Evolutionary conservation across 53 echinoderm and acorn worm genomes (phyloP).

Genomic region (Zoroaster sp.): DNA sequence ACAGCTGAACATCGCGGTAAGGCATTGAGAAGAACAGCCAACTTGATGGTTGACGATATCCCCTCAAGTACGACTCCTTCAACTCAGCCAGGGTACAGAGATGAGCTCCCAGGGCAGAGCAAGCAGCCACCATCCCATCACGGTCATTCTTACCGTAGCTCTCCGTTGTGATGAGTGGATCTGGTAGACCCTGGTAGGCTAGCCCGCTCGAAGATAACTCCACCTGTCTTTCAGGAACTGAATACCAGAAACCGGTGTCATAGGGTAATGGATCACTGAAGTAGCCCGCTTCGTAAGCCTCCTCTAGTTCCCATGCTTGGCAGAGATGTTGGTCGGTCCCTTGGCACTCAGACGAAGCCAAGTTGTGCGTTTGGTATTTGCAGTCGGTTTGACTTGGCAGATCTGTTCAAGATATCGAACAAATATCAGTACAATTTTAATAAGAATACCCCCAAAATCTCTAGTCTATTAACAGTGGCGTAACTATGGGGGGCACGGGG

Average conservation of each 20-base stretch:
- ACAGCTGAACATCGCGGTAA: background rate
- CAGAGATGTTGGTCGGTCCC: slow-evolving; percentile 5
- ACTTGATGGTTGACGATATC: background rate
- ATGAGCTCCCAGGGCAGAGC: slow-evolving; percentile 1
- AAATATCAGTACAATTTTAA: too few relatives aligned
- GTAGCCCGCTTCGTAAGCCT: background rate
- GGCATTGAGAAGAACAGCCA: background rate
- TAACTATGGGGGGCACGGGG: too few relatives aligned
- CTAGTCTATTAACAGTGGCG: too few relatives aligned
- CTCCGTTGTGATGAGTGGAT: background rate
- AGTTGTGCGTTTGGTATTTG: background rate
- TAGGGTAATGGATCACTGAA: background rate
- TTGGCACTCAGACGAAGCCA: background rate
- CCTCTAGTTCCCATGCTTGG: background rate
- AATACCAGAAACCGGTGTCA: background rate
- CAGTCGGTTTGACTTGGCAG: background rate
- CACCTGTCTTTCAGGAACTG: background rate
- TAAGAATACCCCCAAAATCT: too few relatives aligned
- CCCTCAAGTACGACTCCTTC: background rate
- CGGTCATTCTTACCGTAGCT: background rate
- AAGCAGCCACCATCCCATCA: background rate
- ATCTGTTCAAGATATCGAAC: too few relatives aligned
- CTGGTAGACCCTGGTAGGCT: background rate
- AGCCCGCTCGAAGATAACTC: background rate
- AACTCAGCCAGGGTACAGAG: slow-evolving; percentile 8